A percentile compares a stretch with the other conserved stretches of the same genome.
phyloP scores from a whole-genome alignment of 2,888 invertebrate species.

The Acleris holmiana region DNA sequence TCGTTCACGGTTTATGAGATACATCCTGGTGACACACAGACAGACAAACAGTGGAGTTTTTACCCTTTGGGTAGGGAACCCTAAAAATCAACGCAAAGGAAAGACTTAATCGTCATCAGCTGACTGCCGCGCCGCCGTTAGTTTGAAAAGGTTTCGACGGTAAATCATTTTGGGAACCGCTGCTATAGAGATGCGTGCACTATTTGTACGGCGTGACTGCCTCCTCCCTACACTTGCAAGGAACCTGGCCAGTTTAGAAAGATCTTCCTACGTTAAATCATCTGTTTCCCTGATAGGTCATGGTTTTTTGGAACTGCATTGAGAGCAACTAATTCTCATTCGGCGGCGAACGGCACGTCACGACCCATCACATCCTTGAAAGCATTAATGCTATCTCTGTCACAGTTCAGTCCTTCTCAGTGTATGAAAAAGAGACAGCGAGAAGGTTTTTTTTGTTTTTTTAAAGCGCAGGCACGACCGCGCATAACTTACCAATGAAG shows the following conservation, averaged over 20 bases:
- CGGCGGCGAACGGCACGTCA: constrained; percentile 34
- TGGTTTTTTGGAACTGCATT: constrained; percentile 10
- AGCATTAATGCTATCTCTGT: neutral
- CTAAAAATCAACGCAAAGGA: too few relatives aligned
- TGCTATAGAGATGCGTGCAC: constrained; percentile 27
- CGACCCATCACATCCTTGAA: constrained; percentile 25
- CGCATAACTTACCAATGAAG: constrained; percentile 30
- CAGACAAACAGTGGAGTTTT: too few relatives aligned
- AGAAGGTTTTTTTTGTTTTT: neutral
- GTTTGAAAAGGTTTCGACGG: too few relatives aligned
- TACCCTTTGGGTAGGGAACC: too few relatives aligned
- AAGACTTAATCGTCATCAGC: too few relatives aligned
- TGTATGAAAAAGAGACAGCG: neutral
- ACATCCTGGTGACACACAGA: too few relatives aligned
- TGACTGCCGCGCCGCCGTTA: too few relatives aligned
- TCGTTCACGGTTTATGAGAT: too few relatives aligned
- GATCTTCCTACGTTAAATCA: constrained; percentile 1
- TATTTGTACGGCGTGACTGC: constrained; percentile 34
- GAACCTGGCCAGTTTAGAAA: constrained; percentile 5
- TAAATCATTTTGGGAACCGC: neutral
- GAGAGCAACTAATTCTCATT: constrained; percentile 29
- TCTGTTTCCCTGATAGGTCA: neutral
- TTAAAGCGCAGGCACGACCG: constrained; percentile 15
- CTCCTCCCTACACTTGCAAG: constrained; percentile 28
- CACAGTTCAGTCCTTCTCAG: neutral